A percentile compares a stretch with the other conserved stretches of the same genome.
Conservation (phyloP, 2,113 vertebrate genomes). For the Vicugna pacos region DNA sequence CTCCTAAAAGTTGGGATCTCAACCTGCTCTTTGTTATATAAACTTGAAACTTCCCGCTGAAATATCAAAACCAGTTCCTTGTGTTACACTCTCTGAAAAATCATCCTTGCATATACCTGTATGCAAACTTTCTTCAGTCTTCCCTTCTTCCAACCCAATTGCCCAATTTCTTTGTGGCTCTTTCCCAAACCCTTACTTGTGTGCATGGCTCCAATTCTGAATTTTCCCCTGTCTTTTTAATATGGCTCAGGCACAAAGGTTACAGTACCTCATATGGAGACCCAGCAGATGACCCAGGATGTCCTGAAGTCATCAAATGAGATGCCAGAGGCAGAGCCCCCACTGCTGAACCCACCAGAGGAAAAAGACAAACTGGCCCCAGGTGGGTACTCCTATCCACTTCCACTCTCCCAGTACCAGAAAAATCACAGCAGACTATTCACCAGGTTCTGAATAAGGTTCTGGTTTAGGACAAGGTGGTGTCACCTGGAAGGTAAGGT, state of each 20-base stretch:
- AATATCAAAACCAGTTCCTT: conserved; percentile 32
- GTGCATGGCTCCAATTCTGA: not conserved
- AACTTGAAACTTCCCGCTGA: not conserved
- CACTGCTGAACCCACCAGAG: not conserved
- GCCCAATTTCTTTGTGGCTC: not conserved
- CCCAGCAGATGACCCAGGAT: not conserved
- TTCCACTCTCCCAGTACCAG: not conserved
- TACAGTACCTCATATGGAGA: not conserved
- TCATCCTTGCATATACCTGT: not conserved
- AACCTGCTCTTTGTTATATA: not conserved
- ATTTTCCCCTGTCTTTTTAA: not conserved
- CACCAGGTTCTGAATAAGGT: not conserved
- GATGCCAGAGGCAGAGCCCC: not conserved
- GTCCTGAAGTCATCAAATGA: not conserved
- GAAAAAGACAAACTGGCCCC: not conserved
- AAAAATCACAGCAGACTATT: not conserved
- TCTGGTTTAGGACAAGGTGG: not conserved
- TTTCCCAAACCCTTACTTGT: conserved; percentile 10
- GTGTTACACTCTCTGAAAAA: not conserved
- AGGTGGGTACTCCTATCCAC: not conserved
- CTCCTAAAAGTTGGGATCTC: not conserved
- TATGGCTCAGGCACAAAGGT: not conserved
- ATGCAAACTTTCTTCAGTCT: not conserved
- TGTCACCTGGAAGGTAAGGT: not conserved
- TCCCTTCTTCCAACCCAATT: not conserved